Evolutionary conservation across 1,140 invertebrate genomes (phyloP), one percentile per base, ranked within the genome.

Genomic region (Sminthurinus signatus): DNA sequence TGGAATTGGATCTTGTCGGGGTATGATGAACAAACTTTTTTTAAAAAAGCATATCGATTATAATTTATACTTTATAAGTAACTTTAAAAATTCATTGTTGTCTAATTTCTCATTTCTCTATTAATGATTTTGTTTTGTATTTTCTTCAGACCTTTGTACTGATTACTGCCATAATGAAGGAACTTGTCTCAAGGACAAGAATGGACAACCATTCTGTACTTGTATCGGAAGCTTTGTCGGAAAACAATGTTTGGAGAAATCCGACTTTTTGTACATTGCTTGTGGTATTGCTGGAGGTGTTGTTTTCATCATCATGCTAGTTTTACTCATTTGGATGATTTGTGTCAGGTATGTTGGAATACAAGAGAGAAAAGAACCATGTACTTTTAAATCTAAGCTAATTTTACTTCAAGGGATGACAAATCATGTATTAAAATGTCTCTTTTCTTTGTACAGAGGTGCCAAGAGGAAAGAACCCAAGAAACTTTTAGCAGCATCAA

Each of bases 311-410:
- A 94, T 96, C 66, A 85, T 96, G 71, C 85, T 95, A 61, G 90
- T 93, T 3, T 81, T 96, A 39, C 84, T 96, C 17, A 90, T 96
- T 56, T 96, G 93, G 92, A 96, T 96, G 93, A 96, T 96, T 73
- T 96, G 93, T 76, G 91, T 91, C 39, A 88, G 88, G 85, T 88
- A 76, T 14, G 5, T 56, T 51, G n/a, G 23, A n/a, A n/a, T n/a
- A n/a, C n/a, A n/a, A n/a, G n/a, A n/a, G n/a, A n/a, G n/a, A n/a
- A n/a, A n/a, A n/a, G n/a, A 36, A 36, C 32, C 32, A 36, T 36
- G 32, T 36, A 36, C 15, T 8, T 36, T 36, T 36, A 36, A 15
- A 36, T 5, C 5, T n/a, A n/a, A n/a, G n/a, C n/a, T n/a, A n/a
- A n/a, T n/a, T n/a, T n/a, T n/a, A n/a, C 23, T 50, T 50, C 10